phyloP scores from a whole-genome alignment of 1,140 invertebrate species.

The Eulimnadia texana region DNA sequence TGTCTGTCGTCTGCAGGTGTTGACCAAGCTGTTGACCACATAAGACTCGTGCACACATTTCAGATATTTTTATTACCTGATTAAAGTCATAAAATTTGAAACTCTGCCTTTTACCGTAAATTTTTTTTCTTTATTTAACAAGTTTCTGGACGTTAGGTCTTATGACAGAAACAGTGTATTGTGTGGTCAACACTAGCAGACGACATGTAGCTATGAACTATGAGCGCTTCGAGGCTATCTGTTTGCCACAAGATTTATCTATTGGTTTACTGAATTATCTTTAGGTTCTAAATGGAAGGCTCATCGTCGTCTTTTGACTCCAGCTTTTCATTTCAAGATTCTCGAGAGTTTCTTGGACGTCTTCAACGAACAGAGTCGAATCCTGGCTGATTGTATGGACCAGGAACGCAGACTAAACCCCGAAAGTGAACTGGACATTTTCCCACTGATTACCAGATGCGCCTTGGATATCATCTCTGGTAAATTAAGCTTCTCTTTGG shows the following conservation, averaged over 20 bases:
- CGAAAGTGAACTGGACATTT: slow-evolving; percentile 36
- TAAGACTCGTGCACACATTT: no score
- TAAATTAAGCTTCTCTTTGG: slow-evolving; percentile 21
- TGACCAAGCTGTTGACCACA: no score
- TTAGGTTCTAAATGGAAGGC: slow-evolving; percentile 36
- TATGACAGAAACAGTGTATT: no score
- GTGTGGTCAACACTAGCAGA: no score
- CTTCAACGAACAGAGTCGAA: slow-evolving; percentile 74
- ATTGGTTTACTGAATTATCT: slow-evolving; percentile 43
- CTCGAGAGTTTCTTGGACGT: slow-evolving; percentile 58
- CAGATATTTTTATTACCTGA: no score
- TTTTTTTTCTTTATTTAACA: no score
- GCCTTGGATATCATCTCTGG: slow-evolving; percentile 44
- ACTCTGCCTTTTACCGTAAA: no score
- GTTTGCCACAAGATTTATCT: slow-evolving; percentile 49
- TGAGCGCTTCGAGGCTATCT: no score
- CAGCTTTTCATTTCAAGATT: slow-evolving; percentile 48
- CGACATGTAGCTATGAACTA: no score
- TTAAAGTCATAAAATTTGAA: no score
- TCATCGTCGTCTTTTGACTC: slow-evolving; percentile 42
- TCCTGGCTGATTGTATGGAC: slow-evolving; percentile 60
- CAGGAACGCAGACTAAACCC: slow-evolving; percentile 43
- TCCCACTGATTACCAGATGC: slow-evolving; percentile 35
- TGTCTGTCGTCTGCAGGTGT: no score
- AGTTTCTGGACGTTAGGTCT: no score